Base-by-base conservation (phyloP, 1,140 invertebrate genomes). In the Myzus persicae region DNA sequence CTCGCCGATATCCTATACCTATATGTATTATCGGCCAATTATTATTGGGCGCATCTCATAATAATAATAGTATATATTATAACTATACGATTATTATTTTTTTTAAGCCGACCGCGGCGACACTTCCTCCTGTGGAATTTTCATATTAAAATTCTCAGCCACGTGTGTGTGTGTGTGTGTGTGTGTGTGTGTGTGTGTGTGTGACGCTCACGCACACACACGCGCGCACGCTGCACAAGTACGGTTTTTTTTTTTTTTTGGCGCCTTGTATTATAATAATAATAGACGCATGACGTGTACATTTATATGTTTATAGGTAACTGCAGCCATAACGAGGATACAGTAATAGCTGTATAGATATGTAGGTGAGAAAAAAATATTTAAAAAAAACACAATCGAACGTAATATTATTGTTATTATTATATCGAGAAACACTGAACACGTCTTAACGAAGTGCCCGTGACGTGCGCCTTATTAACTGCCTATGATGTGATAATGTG, bases 111-210 rank as follows among this genome's bases (percentile, higher is more conserved):
- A 20, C 20, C 54, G 36, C 54, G 9, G 46, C 18, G 90, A 81
- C 42, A n/a, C 59, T 91, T 91, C 51, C 89, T 67, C 48, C 51
- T 42, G 46, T 44, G 90, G 90, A 82, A 91, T 91, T 91, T 91
- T 91, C 90, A 18, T 91, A 91, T 91, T 91, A 91, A 91, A 91
- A 91, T 91, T 91, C 90, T 82, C 67, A 81, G 90, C 46, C 90
- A 14, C 8, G 46, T 48, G 46, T 38, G 84, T n/a, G 14, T 6
- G 81, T 24, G 51, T 26, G 51, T 8, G 54, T 59, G 54, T 24
- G 51, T 26, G 51, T 8, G 54, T 59, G n/a, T n/a, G n/a, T n/a
- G n/a, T 40, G 81, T 82, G 20, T 24, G 51, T 26, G 51, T 8
- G 54, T 59, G 54, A 59, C 54, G 54, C 26, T 59, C 67, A 40